Evolutionary conservation across 2,797 vertebrate genomes (phyloP).

Genomic region (Caiman crocodilus): DNA sequence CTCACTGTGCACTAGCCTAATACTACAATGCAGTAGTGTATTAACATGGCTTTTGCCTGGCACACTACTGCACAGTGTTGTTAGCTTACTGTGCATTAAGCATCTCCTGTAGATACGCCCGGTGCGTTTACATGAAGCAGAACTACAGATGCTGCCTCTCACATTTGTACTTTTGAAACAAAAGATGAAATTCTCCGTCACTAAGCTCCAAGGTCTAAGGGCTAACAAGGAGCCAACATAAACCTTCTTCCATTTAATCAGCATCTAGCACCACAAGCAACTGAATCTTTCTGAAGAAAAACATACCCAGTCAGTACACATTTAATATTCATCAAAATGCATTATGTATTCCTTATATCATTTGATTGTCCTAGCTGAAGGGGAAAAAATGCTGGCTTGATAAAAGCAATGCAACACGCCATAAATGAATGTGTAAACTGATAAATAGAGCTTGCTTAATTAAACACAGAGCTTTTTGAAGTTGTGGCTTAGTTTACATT

Average conservation of each 20-base stretch:
- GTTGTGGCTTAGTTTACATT: conserved; percentile 10
- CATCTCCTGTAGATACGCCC: no score
- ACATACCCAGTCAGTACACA: conserved; percentile 28
- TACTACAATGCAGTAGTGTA: background rate
- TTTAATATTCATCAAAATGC: conserved; percentile 76
- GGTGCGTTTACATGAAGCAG: background rate
- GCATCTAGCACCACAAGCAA: background rate
- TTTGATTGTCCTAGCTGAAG: conserved; percentile 49
- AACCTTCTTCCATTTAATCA: background rate
- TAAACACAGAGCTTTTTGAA: conserved; percentile 63
- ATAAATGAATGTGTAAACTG: conserved; percentile 33
- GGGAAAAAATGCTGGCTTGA: conserved; percentile 23
- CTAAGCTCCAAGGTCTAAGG: background rate
- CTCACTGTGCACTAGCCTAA: no score
- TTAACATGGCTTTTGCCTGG: background rate
- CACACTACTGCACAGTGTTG: no score
- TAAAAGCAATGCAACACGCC: conserved; percentile 59
- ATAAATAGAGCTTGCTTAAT: conserved; percentile 28
- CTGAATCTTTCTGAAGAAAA: background rate
- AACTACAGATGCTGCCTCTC: background rate
- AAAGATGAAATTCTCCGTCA: background rate
- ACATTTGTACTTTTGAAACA: background rate
- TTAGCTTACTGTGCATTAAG: no score
- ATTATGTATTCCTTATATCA: conserved; percentile 73
- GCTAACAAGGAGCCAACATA: background rate